Conservation (phyloP, 2,888 invertebrate species). For the Shargacucullia verbasci region DNA sequence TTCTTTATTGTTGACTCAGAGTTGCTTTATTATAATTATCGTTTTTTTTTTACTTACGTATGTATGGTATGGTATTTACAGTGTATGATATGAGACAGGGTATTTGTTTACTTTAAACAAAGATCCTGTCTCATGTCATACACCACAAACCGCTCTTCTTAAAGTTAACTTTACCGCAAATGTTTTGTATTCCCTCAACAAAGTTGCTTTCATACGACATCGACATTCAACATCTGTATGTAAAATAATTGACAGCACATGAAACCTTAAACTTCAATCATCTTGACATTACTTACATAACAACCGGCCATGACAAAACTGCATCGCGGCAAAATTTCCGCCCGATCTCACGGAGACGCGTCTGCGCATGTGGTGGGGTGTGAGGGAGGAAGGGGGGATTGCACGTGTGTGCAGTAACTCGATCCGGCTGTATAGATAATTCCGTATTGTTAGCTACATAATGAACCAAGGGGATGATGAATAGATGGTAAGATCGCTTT, state of each 20-base stretch:
- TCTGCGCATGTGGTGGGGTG: conserved; percentile 44
- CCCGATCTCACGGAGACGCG: conserved; percentile 54
- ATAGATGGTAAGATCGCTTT: conserved; percentile 56
- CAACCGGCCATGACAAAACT: conserved; percentile 57
- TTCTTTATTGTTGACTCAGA: too few species aligned
- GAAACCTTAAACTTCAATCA: conserved; percentile 60
- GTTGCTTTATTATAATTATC: too few species aligned
- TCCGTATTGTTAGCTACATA: conserved; percentile 68
- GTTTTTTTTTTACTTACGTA: too few species aligned
- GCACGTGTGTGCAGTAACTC: conserved; percentile 77
- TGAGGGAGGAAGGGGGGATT: conserved; percentile 49
- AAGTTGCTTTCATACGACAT: neutral
- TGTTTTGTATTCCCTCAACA: neutral
- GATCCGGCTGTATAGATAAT: conserved; percentile 73
- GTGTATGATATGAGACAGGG: too few species aligned
- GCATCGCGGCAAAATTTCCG: conserved; percentile 56
- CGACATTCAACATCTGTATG: conserved; percentile 12
- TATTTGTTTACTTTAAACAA: too few species aligned
- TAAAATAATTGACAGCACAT: conserved; percentile 26
- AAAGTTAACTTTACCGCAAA: neutral
- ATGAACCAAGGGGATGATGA: conserved; percentile 62
- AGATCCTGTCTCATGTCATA: neutral
- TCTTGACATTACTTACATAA: conserved; percentile 59
- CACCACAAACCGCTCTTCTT: neutral
- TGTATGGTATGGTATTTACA: too few species aligned